These are phyloP conservation scores for Anguilla anguilla DNA, from an alignment of 2,797 vertebrate genomes.

Conservation along the genomic window DNA sequence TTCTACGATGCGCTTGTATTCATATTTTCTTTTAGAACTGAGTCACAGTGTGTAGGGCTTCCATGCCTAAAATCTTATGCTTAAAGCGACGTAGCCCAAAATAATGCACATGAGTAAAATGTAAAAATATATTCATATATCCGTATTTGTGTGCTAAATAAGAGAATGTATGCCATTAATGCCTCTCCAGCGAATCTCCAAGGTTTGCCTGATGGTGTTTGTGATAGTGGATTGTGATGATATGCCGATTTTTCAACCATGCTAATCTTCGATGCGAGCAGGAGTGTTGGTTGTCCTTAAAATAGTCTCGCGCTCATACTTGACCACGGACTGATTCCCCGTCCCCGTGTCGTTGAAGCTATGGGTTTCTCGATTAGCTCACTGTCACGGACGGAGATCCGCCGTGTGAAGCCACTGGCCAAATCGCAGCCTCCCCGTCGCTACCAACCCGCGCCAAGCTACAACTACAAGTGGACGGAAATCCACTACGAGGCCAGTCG, in stretches of 20 bases:
- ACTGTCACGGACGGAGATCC: conserved; percentile 46
- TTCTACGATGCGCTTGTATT: no score
- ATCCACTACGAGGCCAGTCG: conserved; percentile 59
- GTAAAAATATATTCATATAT: no score
- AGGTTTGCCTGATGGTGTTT: no score
- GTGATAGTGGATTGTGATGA: background rate
- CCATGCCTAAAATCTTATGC: no score
- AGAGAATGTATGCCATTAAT: no score
- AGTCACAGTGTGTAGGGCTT: no score
- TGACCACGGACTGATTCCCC: no score
- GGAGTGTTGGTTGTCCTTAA: background rate
- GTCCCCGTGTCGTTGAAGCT: background rate
- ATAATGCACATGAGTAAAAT: no score
- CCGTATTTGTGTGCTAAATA: no score
- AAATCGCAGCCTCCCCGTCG: conserved; percentile 41
- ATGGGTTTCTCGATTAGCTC: conserved; percentile 62
- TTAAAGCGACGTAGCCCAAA: no score
- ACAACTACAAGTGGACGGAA: conserved; percentile 60
- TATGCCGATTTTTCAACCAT: background rate
- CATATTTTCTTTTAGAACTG: no score
- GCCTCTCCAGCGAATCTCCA: no score
- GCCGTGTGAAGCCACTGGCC: conserved; percentile 30
- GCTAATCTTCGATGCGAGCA: background rate
- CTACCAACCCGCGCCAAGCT: conserved; percentile 55
- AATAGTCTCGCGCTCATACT: background rate